Evolutionary conservation across 2,888 invertebrate species (phyloP), one percentile per base, ranked within the genome.

Genomic region (Harmothoe impar): DNA sequence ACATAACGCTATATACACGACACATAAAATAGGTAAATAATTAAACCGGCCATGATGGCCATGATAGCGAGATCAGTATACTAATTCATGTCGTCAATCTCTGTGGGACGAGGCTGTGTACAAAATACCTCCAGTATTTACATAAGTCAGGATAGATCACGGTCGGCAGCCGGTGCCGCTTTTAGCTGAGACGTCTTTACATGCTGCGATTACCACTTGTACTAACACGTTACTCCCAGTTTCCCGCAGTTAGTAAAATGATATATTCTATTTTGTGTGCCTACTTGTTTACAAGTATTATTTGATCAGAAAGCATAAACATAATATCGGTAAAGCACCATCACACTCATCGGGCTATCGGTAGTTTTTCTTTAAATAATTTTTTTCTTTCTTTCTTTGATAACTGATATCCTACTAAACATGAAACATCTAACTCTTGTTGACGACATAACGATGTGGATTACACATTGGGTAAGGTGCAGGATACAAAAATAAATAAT

Each of bases 281-380:
- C n/a, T n/a, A n/a, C n/a, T n/a, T n/a, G n/a, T n/a, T n/a, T n/a
- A n/a, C n/a, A n/a, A n/a, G n/a, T 62, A 62, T n/a, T n/a, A n/a
- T 62, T 62, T n/a, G 23, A 62, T 20, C 7, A 62, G n/a, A 62
- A 29, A 72, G 25, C 25, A 72, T 29, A 25, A 72, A n/a, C 15
- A 72, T 72, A 72, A 29, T 72, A 72, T 72, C 72, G 29, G 25
- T 20, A 72, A 72, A 72, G 72, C 72, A 72, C 72, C 72, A 72
- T 72, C 31, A 72, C 20, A 72, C 29, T 15, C 72, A 20, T 62
- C 20, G n/a, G 3, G 43, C 10, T 43, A 3, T 12, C 62, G 3
- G 23, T 62, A 52, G 10, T 52, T 52, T 52, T 52, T 52, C 17
- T 52, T 52, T 52, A 5, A 3, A 62, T 5, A 29, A 23, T n/a